Percentiles rank a stretch among this genome's conserved stretches.
phyloP scores from a whole-genome alignment of 2,797 vertebrate species.

The Molossus molossus region DNA sequence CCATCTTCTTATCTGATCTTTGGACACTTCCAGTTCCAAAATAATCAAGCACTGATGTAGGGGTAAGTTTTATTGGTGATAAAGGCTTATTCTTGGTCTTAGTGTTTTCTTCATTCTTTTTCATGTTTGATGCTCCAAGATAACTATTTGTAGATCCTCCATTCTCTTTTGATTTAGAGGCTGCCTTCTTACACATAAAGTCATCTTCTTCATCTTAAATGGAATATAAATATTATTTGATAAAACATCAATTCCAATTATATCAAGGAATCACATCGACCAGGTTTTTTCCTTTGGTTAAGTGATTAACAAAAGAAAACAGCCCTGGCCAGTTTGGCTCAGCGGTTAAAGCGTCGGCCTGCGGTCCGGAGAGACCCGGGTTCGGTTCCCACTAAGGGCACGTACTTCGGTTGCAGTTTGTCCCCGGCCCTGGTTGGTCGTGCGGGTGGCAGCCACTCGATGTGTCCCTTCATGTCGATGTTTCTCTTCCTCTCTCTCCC shows the following conservation, averaged over 20 bases:
- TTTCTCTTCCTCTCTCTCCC: too few relatives aligned
- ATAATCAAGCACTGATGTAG: constrained; percentile 94
- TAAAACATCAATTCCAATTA: constrained; percentile 64
- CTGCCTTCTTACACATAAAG: constrained; percentile 91
- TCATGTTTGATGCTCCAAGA: constrained; percentile 76
- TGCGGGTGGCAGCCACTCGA: too few relatives aligned
- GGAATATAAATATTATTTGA: constrained; percentile 41
- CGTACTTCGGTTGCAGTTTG: too few relatives aligned
- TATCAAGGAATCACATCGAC: neutral
- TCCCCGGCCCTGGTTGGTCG: too few relatives aligned
- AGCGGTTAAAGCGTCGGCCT: too few relatives aligned
- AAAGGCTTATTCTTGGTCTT: constrained; percentile 89
- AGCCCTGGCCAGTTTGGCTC: too few relatives aligned
- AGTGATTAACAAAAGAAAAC: constrained; percentile 34
- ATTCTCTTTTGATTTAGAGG: constrained; percentile 92
- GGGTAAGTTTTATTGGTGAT: constrained; percentile 91
- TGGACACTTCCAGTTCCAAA: constrained; percentile 93
- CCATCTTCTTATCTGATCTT: constrained; percentile 96
- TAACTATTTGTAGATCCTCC: constrained; percentile 74
- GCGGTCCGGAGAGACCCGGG: too few relatives aligned
- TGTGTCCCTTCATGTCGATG: too few relatives aligned
- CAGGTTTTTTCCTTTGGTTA: constrained; percentile 12
- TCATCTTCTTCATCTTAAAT: constrained; percentile 96
- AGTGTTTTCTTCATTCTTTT: constrained; percentile 88
- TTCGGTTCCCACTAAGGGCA: too few relatives aligned